Evolutionary conservation across 2,888 invertebrate species (phyloP).

Genomic region (Acheta domesticus): DNA sequence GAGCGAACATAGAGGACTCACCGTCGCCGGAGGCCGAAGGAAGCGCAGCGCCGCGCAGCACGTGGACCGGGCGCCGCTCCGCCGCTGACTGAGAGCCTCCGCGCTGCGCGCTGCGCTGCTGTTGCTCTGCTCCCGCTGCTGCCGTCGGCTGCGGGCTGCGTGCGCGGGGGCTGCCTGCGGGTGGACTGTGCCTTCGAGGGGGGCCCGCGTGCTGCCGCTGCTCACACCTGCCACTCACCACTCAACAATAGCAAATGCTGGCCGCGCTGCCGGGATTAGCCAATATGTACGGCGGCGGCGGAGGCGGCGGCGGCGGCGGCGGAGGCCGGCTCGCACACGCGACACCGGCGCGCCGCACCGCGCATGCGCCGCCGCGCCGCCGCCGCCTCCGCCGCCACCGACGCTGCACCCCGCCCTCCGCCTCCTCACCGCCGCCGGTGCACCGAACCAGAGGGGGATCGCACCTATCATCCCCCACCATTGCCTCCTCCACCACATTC

Average conservation of each 20-base stretch:
- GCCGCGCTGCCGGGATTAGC: neutral
- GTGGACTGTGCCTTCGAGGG: neutral
- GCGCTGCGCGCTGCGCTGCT: too few relatives aligned
- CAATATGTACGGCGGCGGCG: constrained; percentile 11
- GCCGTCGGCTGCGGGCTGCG: too few relatives aligned
- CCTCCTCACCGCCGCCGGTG: neutral
- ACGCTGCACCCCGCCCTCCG: neutral
- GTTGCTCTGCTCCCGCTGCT: too few relatives aligned
- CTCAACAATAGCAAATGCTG: constrained; percentile 24
- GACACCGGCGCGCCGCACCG: constrained; percentile 2
- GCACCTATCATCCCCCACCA: too few relatives aligned
- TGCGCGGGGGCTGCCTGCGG: too few relatives aligned
- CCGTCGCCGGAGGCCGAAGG: too few relatives aligned
- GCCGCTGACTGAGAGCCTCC: too few relatives aligned
- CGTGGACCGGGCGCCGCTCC: too few relatives aligned
- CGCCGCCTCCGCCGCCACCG: neutral
- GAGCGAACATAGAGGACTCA: too few relatives aligned
- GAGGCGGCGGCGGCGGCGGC: neutral
- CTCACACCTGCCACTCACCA: constrained; percentile 23
- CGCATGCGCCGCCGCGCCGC: neutral
- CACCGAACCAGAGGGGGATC: neutral
- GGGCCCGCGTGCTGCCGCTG: neutral
- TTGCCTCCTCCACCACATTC: too few relatives aligned
- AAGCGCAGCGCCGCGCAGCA: too few relatives aligned
- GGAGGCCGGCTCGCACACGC: neutral